Conservation (phyloP, 1,140 invertebrate species). For the Tribolium castaneum region DNA sequence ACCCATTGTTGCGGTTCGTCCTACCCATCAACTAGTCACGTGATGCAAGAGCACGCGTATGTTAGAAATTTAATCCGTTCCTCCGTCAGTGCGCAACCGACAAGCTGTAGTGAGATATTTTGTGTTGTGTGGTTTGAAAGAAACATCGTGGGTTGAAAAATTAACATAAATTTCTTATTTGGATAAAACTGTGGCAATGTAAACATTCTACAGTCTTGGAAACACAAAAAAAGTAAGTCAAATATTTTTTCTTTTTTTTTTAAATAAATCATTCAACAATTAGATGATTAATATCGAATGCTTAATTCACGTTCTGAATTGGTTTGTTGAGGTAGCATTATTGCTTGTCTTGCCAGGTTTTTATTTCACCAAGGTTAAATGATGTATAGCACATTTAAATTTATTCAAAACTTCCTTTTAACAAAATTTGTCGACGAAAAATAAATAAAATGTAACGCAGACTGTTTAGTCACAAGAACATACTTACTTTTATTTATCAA, state of each 20-base stretch:
- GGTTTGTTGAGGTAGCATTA: conserved; percentile 1
- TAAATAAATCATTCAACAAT: neutral
- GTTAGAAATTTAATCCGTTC: conserved; percentile 33
- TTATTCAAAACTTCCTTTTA: neutral
- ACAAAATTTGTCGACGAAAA: neutral
- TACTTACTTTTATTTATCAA: neutral
- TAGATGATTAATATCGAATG: neutral
- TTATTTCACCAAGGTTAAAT: conserved; percentile 23
- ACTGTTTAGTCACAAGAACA: too few species aligned
- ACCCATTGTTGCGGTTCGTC: conserved; percentile 20
- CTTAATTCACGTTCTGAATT: neutral
- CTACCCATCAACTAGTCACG: conserved; percentile 33
- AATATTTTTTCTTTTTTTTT: neutral
- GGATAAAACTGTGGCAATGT: neutral
- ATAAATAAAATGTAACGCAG: neutral
- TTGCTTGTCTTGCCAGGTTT: conserved; percentile 1
- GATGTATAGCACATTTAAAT: conserved; percentile 4
- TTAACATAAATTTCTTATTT: conserved; percentile 1
- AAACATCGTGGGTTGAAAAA: neutral
- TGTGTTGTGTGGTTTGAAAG: neutral
- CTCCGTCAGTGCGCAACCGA: conserved; percentile 30
- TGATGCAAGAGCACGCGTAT: conserved; percentile 21
- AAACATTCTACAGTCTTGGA: neutral
- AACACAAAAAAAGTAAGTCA: neutral
- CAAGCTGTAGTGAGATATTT: conserved; percentile 16